Conservation (phyloP, 2,113 vertebrate species). For the Gambusia holbrooki region DNA sequence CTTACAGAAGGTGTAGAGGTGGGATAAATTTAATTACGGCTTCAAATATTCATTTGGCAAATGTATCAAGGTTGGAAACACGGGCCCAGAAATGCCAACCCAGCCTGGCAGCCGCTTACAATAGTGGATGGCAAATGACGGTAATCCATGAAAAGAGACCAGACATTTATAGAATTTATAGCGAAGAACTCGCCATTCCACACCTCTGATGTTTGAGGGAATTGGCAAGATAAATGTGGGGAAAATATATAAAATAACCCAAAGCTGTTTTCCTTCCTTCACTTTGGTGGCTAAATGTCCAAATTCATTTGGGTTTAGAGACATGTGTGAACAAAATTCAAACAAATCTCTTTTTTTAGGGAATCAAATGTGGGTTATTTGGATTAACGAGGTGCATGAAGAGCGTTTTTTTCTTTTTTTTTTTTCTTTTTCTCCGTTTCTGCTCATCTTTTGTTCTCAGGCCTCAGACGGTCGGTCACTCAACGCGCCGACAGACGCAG, state of each 20-base stretch:
- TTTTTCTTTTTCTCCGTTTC: background rate
- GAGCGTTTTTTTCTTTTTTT: background rate
- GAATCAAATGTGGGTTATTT: background rate
- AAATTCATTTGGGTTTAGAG: constrained; percentile 41
- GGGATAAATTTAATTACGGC: constrained; percentile 85
- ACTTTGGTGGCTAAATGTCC: constrained; percentile 49
- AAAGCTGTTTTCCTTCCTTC: constrained; percentile 45
- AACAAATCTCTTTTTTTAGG: constrained; percentile 12
- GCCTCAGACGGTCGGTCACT: constrained; percentile 67
- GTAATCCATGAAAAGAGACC: constrained; percentile 80
- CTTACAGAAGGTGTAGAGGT: constrained; percentile 82
- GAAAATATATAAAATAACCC: constrained; percentile 59
- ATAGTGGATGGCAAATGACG: constrained; percentile 76
- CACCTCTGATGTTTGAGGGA: constrained; percentile 70
- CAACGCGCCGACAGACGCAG: constrained; percentile 25
- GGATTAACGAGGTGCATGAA: background rate
- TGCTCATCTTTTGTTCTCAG: constrained; percentile 20
- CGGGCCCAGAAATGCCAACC: constrained; percentile 82
- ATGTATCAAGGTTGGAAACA: constrained; percentile 84
- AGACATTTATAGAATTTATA: constrained; percentile 78
- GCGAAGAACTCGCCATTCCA: constrained; percentile 66
- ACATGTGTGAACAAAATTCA: constrained; percentile 18
- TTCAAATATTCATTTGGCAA: constrained; percentile 86
- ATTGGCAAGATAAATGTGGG: constrained; percentile 49
- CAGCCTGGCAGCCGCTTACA: constrained; percentile 78